A percentile compares a stretch with the other conserved stretches of the same genome.
phyloP scores from a whole-genome alignment of 2,888 invertebrate genomes.

The Lathronympha strigana region DNA sequence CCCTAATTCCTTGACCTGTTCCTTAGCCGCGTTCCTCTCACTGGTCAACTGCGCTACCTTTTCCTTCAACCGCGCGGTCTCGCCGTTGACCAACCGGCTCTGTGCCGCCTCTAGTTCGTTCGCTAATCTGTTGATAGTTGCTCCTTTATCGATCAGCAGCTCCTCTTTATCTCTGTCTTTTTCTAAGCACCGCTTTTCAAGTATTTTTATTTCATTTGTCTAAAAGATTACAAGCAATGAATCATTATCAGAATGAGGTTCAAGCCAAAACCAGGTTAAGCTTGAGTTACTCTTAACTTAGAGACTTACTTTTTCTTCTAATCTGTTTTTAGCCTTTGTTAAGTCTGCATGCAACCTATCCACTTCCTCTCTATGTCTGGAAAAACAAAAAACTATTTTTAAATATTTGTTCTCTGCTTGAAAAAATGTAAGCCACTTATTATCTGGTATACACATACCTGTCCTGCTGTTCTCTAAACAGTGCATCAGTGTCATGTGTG shows the following conservation, averaged over 20 bases:
- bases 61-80: constrained; percentile 68
- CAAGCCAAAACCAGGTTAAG: background rate
- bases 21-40: constrained; percentile 77
- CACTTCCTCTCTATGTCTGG: constrained; percentile 79
- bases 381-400: constrained; percentile 39
- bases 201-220: constrained; percentile 80
- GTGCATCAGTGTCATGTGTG: constrained; percentile 75
- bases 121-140: constrained; percentile 86
- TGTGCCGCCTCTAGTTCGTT: constrained; percentile 85
- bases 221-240: constrained; percentile 44
- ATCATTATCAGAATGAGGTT: background rate
- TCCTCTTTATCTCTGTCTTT: constrained; percentile 85
- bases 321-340: constrained; percentile 77
- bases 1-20: constrained; percentile 82
- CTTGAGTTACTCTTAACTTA: background rate
- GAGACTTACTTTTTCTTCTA: constrained; percentile 80
- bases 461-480: constrained; percentile 79
- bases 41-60: constrained; percentile 73
- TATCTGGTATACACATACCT: constrained; percentile 56
- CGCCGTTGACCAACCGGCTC: constrained; percentile 72
- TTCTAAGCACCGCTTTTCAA: constrained; percentile 82
- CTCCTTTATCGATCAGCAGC: constrained; percentile 85
- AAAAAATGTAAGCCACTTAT: too few relatives aligned
- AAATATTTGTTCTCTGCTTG: background rate
- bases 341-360: constrained; percentile 82